Base-by-base conservation (phyloP, 2,797 vertebrate genomes). In the Betta splendens region DNA sequence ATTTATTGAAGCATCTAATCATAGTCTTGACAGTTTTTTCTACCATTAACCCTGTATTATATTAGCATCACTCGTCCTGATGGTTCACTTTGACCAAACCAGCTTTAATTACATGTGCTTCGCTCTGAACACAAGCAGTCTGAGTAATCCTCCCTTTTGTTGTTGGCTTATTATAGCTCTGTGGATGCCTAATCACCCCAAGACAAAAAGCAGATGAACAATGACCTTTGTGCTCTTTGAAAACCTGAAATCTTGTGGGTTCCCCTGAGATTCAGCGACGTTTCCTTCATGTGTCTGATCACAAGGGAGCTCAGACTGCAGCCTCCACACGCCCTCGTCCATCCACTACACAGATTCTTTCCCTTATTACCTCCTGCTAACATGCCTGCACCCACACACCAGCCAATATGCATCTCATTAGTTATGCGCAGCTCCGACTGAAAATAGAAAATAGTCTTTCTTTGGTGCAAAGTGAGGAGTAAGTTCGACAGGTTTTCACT, bases 211-310 rank as follows among this genome's bases (percentile, higher is more conserved):
- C 57, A 36, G 60, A 60, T 48, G 45, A 81, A 77, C 64, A 58
- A 68, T 70, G 77, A 88, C 84, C 75, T 85, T 80, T 81, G 29
- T 40, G 79, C 40, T 53, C 44, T 54, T 61, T 52, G 25, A 83
- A 75, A 76, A 77, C 25, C n/a, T n/a, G n/a, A 60, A 76, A 85
- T 80, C 43, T 56, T 64, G 72, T 21, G 9, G 40, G 65, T 44
- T 79, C 66, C 51, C 59, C 2, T 0, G 47, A 56, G 61, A 72
- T 52, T 58, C 13, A 32, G 37, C 10, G 6, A 29, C 3, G 20
- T 29, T 18, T 64, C 28, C 26, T 54, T 53, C 33, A 55, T 44
- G 59, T 42, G 31, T 11, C 21, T 8, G 21, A 2, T 29, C 33
- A 22, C 3, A 49, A n/a, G n/a, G n/a, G 29, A 43, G 59, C 43